A percentile compares a stretch with the other conserved stretches of the same genome.
These are phyloP conservation scores for Mallateleia sp. DNA, from an alignment of 2,888 invertebrate genomes.

Conservation along the genomic window DNA sequence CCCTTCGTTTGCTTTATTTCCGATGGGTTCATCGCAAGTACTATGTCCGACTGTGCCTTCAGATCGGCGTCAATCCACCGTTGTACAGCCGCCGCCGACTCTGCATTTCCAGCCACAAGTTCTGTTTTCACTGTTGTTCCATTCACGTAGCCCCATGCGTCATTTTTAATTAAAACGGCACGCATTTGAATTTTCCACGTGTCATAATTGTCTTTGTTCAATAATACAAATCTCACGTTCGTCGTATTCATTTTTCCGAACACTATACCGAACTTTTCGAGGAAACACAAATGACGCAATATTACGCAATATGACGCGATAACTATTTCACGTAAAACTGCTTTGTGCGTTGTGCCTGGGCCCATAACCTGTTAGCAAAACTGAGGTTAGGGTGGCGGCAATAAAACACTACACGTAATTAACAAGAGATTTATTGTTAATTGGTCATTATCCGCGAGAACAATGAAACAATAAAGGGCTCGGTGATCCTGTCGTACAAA, in stretches of 20 bases:
- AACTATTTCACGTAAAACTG: too few relatives aligned
- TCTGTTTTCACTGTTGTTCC: background rate
- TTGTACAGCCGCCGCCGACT: background rate
- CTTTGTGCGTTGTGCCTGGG: too few relatives aligned
- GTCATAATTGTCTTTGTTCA: background rate
- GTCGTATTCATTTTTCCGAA: background rate
- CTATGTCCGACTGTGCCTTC: background rate
- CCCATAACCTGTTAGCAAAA: too few relatives aligned
- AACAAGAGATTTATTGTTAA: too few relatives aligned
- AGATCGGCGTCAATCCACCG: background rate
- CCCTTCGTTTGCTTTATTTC: background rate
- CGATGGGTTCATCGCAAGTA: background rate
- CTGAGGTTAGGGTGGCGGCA: too few relatives aligned
- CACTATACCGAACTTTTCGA: too few relatives aligned
- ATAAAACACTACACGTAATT: too few relatives aligned
- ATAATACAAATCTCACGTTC: background rate
- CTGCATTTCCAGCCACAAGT: background rate
- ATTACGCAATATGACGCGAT: too few relatives aligned
- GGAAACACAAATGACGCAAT: too few relatives aligned
- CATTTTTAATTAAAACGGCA: background rate
- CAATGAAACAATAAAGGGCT: too few relatives aligned
- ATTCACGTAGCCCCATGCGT: background rate
- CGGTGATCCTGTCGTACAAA: too few relatives aligned
- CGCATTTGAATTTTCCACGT: constrained; percentile 2
- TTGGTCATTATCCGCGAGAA: too few relatives aligned